Evolutionary conservation across 2,113 vertebrate genomes (phyloP).

Genomic region (Podarcis raffonei): DNA sequence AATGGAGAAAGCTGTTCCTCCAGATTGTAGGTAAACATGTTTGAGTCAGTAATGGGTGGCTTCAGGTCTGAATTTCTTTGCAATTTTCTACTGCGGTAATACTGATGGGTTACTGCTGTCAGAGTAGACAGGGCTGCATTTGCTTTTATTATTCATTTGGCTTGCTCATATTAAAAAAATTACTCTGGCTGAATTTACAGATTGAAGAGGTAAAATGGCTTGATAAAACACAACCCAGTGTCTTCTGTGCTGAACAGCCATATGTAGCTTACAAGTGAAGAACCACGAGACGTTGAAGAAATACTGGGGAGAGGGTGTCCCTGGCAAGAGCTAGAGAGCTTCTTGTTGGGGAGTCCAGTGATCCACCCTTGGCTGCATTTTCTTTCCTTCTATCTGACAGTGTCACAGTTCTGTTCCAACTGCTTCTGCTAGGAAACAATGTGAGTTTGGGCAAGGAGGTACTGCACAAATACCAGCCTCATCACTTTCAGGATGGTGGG

Average conservation of each 20-base stretch:
- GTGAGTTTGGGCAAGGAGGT: no score
- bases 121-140: accelerated
- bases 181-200: slow-evolving; percentile 31
- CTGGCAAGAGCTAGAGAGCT: neutral
- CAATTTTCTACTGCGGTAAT: slow-evolving; percentile 11
- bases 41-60: neutral
- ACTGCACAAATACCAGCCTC: no score
- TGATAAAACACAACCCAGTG: slow-evolving; percentile 23
- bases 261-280: neutral
- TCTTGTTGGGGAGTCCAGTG: neutral
- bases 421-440: neutral
- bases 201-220: neutral
- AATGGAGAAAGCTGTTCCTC: slow-evolving; percentile 2
- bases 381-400: neutral
- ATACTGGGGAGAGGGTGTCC: neutral
- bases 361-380: no score
- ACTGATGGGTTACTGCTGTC: neutral
- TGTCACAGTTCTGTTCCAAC: neutral
- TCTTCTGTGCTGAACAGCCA: neutral
- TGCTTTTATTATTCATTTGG: slow-evolving; percentile 6
- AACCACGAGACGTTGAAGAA: neutral
- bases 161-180: neutral
- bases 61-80: slow-evolving; percentile 4
- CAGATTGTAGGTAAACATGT: neutral
- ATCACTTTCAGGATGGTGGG: neutral